Evolutionary conservation across 1,140 invertebrate species (phyloP).

Genomic region (Drosophila gunungcola): DNA sequence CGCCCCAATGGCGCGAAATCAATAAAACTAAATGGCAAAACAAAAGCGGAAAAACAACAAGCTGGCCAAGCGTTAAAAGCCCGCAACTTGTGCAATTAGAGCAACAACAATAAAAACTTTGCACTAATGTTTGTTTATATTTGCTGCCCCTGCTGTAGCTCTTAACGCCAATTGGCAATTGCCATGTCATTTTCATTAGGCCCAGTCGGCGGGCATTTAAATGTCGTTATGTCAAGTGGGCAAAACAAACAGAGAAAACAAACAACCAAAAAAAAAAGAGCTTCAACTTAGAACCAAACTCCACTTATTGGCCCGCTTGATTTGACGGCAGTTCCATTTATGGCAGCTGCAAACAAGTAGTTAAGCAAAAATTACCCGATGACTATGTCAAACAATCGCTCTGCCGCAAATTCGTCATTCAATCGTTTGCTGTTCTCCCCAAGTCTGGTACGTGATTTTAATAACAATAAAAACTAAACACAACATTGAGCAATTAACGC

Average conservation of each 20-base stretch:
- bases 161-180: slow-evolving; percentile 63
- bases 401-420: slow-evolving; percentile 52
- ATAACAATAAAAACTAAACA: slow-evolving; percentile 73
- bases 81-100: slow-evolving; percentile 50
- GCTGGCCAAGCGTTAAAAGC: slow-evolving; percentile 32
- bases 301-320: background rate
- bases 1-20: slow-evolving; percentile 73
- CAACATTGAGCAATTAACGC: slow-evolving; percentile 74
- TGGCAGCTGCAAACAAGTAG: slow-evolving; percentile 64
- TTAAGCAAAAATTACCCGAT: slow-evolving; percentile 76
- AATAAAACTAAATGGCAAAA: slow-evolving; percentile 72
- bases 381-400: slow-evolving; percentile 65
- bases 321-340: slow-evolving; percentile 36
- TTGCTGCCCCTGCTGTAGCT: slow-evolving; percentile 26
- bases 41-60: slow-evolving; percentile 39
- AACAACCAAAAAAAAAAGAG: background rate
- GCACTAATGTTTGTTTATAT: slow-evolving; percentile 68
- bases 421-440: slow-evolving; percentile 34
- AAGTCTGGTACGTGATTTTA: slow-evolving; percentile 74
- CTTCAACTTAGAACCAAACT: slow-evolving; percentile 1
- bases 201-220: slow-evolving; percentile 58
- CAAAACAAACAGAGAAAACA: slow-evolving; percentile 6
- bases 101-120: slow-evolving; percentile 55
- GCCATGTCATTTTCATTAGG: slow-evolving; percentile 49
- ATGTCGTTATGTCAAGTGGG: slow-evolving; percentile 35